Base-by-base conservation (phyloP, 2,888 invertebrate species). In the Netelia fuscicornis region DNA sequence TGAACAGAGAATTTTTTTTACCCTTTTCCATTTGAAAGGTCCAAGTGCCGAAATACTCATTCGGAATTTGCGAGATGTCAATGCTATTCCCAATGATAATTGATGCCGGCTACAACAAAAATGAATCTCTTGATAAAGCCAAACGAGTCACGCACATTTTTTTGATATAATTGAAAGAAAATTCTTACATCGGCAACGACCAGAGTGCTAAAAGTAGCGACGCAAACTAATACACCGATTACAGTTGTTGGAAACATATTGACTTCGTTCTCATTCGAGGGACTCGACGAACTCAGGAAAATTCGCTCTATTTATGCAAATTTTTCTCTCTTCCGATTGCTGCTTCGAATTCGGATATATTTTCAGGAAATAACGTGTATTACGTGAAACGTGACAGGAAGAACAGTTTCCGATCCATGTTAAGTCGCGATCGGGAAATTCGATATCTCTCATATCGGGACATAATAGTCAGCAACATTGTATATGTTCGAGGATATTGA, bases 151-250 rank as follows among this genome's bases (percentile, higher is more conserved):
- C 54, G 5, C 1, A 30, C 30, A 30, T 54, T 52, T 54, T 54
- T 54, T 54, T 54, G 17, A 13, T 54, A 54, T 10, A 13, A 8
- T 56, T 68, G 5, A 2, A 30, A 58, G 10, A 13, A 60, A 84
- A 58, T 75, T 74, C 84, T 70, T 13, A 85, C 85, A 23, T 85
- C 81, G 17, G 70, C 81, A 58, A 62, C 56, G 1, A 85, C 85
- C 42, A 79, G 60, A 10, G 72, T 62, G 10, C 74, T 56, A 11
- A 85, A 75, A 56, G 75, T 71, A 13, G 30, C 58, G 17, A 65
- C 58, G 3, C 65, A 78, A 20, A 82, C 37, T 3, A 71, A 42
- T 48, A 75, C 9, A 17, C 52, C 75, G n/a, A 71, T 58, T 11
- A 58, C 60, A 23, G 11, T 48, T 2, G 30, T 37, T 44, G 67